Percentiles rank a stretch among this genome's conserved stretches.
Evolutionary conservation across 2,888 invertebrate genomes (phyloP).

Genomic region (Fragum fragum): DNA sequence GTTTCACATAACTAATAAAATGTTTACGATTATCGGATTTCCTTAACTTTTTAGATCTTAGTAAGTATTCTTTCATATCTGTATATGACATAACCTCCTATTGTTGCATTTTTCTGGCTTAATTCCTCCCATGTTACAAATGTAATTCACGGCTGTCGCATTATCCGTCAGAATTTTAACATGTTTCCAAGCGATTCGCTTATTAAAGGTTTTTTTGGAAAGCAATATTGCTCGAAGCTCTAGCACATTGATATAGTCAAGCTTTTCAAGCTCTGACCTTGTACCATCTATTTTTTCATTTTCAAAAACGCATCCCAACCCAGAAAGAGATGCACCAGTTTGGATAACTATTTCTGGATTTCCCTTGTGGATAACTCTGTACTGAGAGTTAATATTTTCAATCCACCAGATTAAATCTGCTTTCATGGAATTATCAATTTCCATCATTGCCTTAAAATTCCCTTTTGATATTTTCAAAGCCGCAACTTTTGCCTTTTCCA

Average conservation of each 20-base stretch:
- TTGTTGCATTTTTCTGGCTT: neutral
- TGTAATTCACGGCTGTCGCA: neutral
- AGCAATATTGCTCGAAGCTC: constrained; percentile 26
- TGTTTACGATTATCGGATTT: neutral
- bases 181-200: neutral
- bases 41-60: constrained; percentile 19
- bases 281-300: neutral
- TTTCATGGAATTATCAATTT: too few species aligned
- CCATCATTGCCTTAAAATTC: neutral
- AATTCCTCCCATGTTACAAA: neutral
- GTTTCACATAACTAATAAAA: constrained; percentile 14
- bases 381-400: neutral
- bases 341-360: neutral
- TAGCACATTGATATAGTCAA: constrained; percentile 24
- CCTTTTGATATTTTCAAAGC: neutral
- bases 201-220: too few species aligned
- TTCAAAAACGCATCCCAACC: neutral
- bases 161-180: constrained; percentile 12
- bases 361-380: neutral
- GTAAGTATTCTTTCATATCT: constrained; percentile 23
- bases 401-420: constrained; percentile 23
- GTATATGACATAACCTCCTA: constrained; percentile 20
- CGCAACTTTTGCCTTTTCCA: constrained; percentile 26
- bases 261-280: neutral
- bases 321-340: neutral